Evolutionary conservation across 2,113 vertebrate genomes (phyloP).

Genomic region (Redunca redunca): DNA sequence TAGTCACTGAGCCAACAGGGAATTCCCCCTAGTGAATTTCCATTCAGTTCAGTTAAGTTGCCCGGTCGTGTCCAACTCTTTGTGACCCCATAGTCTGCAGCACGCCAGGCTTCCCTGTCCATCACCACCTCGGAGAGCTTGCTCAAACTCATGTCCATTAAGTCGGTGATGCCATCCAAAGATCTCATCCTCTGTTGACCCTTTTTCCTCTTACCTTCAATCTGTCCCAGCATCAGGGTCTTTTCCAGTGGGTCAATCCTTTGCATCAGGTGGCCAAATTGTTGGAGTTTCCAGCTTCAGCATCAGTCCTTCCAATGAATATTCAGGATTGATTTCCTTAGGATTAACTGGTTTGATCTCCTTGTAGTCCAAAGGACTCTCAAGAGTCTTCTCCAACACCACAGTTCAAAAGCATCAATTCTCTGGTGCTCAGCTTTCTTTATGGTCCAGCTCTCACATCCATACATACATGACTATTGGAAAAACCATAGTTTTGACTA

Average conservation of each 20-base stretch:
- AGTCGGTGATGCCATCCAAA: background rate
- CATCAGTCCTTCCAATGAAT: background rate
- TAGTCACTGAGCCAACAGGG: background rate
- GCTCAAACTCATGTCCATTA: background rate
- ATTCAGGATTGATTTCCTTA: background rate
- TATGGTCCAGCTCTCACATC: too few relatives aligned
- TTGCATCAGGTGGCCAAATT: background rate
- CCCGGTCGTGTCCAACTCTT: background rate
- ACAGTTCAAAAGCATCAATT: background rate
- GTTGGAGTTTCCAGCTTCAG: background rate
- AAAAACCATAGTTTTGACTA: too few relatives aligned
- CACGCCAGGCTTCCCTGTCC: background rate
- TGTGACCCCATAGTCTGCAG: background rate
- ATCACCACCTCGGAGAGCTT: background rate
- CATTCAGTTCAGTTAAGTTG: background rate
- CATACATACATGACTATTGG: too few relatives aligned
- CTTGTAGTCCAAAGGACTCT: background rate
- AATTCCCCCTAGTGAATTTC: background rate
- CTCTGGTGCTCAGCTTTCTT: too few relatives aligned
- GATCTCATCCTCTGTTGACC: background rate
- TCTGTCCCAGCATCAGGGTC: background rate
- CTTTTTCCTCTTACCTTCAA: background rate
- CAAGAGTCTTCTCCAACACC: background rate
- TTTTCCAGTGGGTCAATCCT: background rate
- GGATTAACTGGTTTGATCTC: background rate